phyloP scores from a whole-genome alignment of 2,113 vertebrate genomes.

The Nymphicus hollandicus region DNA sequence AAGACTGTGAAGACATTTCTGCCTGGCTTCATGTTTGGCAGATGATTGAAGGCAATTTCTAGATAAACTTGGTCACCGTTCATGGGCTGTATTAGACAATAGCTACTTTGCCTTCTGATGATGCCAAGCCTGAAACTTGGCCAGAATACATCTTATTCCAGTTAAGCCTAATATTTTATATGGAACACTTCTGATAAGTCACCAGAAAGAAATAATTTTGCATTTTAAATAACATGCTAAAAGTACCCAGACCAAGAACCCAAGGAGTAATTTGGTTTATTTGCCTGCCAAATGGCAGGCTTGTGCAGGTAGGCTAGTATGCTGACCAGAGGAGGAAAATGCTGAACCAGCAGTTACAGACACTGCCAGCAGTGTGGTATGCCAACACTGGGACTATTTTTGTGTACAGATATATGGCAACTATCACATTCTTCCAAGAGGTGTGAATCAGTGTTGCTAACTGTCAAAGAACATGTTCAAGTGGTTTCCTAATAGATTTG shows the following conservation, averaged over 20 bases:
- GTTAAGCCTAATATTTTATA: background rate
- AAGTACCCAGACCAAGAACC: background rate
- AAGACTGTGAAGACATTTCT: slow-evolving; percentile 16
- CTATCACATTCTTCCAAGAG: background rate
- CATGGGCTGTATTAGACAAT: background rate
- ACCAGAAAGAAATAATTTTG: background rate
- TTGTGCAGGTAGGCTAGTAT: background rate
- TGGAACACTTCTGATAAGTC: background rate
- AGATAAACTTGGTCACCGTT: slow-evolving; percentile 16
- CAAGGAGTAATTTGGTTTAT: background rate
- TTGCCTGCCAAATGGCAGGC: background rate
- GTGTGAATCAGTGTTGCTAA: background rate
- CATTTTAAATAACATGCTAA: background rate
- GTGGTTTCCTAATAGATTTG: background rate
- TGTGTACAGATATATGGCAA: background rate
- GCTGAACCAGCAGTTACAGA: background rate
- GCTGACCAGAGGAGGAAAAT: background rate
- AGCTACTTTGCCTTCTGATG: background rate
- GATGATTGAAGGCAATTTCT: background rate
- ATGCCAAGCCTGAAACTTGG: background rate
- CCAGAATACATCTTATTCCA: slow-evolving; percentile 18
- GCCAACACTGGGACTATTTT: background rate
- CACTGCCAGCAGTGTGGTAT: background rate
- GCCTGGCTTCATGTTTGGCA: background rate
- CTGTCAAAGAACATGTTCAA: background rate